Conservation (phyloP, 2,888 invertebrate species). For the Rhagium mordax region DNA sequence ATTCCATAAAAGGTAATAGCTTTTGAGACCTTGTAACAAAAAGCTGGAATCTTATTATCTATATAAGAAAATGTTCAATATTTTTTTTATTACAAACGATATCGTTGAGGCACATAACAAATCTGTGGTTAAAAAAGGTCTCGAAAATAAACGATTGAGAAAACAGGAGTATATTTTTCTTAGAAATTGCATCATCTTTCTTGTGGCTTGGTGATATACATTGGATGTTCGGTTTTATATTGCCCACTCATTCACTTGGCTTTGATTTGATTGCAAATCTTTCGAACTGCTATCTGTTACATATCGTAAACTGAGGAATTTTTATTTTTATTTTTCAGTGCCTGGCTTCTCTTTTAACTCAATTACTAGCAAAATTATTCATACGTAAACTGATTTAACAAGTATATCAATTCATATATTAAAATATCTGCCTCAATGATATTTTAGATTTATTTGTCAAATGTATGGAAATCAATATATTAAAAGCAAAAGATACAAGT, state of each 20-base stretch:
- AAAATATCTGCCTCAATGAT: no score
- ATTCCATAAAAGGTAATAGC: slow-evolving; percentile 21
- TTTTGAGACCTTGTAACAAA: background rate
- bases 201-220: slow-evolving; percentile 64
- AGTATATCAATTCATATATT: background rate
- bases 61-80: slow-evolving; percentile 30
- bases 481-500: no score
- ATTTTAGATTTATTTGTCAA: no score
- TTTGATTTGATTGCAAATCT: slow-evolving; percentile 65
- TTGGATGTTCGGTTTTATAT: slow-evolving; percentile 61
- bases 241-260: slow-evolving; percentile 66
- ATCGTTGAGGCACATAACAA: slow-evolving; percentile 48
- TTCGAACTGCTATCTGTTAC: slow-evolving; percentile 43
- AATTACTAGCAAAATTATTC: background rate
- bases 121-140: slow-evolving; percentile 48
- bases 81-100: slow-evolving; percentile 41
- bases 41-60: slow-evolving; percentile 20
- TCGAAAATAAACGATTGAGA: slow-evolving; percentile 58
- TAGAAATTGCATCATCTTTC: slow-evolving; percentile 65
- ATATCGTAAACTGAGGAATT: slow-evolving; percentile 41
- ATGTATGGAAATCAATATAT: no score
- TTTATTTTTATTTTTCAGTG: slow-evolving; percentile 31
- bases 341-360: background rate
- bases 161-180: slow-evolving; percentile 65
- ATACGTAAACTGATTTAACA: background rate